phyloP scores from a whole-genome alignment of 1,140 invertebrate genomes.

The Apis dorsata region DNA sequence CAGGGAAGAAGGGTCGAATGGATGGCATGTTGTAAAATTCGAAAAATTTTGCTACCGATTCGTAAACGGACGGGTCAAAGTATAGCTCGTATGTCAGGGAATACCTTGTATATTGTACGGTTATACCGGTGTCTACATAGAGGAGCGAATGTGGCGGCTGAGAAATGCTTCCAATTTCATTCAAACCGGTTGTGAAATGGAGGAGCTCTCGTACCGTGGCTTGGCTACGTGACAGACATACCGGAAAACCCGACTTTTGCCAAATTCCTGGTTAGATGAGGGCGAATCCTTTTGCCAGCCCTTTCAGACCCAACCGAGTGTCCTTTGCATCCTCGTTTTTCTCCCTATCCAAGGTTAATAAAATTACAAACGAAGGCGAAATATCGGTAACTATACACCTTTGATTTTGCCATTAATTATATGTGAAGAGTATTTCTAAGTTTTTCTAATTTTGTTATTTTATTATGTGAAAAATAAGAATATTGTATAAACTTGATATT shows the following conservation, averaged over 20 bases:
- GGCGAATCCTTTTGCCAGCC: conserved; percentile 40
- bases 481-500: too few species aligned
- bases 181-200: conserved; percentile 71
- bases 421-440: too few species aligned
- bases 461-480: too few species aligned
- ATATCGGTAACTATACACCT: neutral
- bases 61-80: neutral
- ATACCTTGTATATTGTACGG: conserved; percentile 9
- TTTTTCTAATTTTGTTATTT: too few species aligned
- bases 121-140: conserved; percentile 11
- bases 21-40: too few species aligned
- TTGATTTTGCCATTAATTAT: neutral
- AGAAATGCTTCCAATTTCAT: conserved; percentile 79
- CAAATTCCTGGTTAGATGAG: conserved; percentile 62
- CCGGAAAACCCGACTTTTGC: conserved; percentile 66
- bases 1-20: neutral
- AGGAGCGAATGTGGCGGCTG: conserved; percentile 53
- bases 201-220: conserved; percentile 61
- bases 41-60: neutral
- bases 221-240: conserved; percentile 77
- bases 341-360: conserved; percentile 37
- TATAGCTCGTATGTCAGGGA: conserved; percentile 12
- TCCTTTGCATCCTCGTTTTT: conserved; percentile 32
- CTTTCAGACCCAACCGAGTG: conserved; percentile 14
- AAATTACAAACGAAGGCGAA: conserved; percentile 27